Evolutionary conservation across 2,113 vertebrate genomes (phyloP).

Genomic region (Calidris pygmaea): DNA sequence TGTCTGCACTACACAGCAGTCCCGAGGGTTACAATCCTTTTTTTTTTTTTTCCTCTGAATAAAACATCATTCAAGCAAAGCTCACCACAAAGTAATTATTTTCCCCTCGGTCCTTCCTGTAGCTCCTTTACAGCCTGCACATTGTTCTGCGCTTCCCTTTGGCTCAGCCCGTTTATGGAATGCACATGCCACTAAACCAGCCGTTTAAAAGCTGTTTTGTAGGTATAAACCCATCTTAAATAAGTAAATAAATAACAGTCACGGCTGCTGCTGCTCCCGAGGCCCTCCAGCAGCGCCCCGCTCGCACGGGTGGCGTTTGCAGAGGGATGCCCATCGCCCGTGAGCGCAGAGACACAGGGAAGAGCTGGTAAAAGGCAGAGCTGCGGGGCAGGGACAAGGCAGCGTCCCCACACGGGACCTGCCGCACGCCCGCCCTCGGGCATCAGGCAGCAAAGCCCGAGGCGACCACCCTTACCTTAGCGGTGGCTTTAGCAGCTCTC

Average conservation of each 20-base stretch:
- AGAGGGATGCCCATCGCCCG: not conserved
- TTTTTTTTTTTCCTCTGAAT: not conserved
- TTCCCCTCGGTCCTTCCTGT: not conserved
- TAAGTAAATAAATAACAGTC: not conserved
- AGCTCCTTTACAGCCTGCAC: not conserved
- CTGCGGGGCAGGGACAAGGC: not conserved
- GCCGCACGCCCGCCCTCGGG: conserved; percentile 21
- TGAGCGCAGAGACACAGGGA: not conserved
- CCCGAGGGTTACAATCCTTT: not conserved
- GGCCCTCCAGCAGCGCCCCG: not conserved
- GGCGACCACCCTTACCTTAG: not conserved
- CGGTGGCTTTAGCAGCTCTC: not conserved
- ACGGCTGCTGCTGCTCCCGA: not conserved
- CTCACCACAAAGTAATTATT: not conserved
- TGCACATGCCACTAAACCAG: not conserved
- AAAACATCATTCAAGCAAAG: not conserved
- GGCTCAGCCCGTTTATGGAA: not conserved
- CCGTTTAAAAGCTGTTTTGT: conserved; percentile 22
- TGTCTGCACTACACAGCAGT: not conserved
- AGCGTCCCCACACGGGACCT: not conserved
- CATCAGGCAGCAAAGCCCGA: not conserved
- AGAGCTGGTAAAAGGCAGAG: not conserved
- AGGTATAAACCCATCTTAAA: not conserved
- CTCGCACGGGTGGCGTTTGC: not conserved
- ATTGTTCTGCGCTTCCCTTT: not conserved